Percentiles rank a stretch among this genome's conserved stretches.
Evolutionary conservation across 2,113 vertebrate species (phyloP).

Genomic region (Daubentonia madagascariensis): DNA sequence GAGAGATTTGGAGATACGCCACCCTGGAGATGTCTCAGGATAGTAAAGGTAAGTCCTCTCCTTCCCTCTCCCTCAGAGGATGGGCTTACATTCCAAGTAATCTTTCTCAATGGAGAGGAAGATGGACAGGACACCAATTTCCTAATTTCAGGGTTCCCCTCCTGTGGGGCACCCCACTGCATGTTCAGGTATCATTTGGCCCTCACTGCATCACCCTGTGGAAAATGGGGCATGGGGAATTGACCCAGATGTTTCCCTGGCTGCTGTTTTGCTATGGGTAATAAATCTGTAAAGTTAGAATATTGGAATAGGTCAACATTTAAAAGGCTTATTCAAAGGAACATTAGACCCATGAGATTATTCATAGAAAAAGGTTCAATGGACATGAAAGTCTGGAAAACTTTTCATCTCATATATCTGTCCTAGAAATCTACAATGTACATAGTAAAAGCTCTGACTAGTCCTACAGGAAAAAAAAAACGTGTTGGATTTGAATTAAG

Average conservation of each 20-base stretch:
- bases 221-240: not conserved
- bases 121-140: not conserved
- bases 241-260: not conserved
- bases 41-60: not conserved
- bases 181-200: not conserved
- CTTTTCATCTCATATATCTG: not conserved
- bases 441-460: not conserved
- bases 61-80: not conserved
- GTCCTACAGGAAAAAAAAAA: not conserved
- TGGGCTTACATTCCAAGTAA: not conserved
- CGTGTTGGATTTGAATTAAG: not conserved
- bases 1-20: not conserved
- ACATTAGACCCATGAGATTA: not conserved
- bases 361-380: not conserved
- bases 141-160: not conserved
- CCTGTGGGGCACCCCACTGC: not conserved
- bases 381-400: not conserved
- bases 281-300: not conserved
- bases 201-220: fast-evolving
- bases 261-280: not conserved
- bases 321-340: not conserved
- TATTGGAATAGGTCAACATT: not conserved
- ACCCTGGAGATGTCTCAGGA: not conserved
- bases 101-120: not conserved
- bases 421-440: not conserved